These are phyloP conservation scores for Tachuris rubrigastra DNA, from an alignment of 2,113 vertebrate genomes.

Conservation along the genomic window DNA sequence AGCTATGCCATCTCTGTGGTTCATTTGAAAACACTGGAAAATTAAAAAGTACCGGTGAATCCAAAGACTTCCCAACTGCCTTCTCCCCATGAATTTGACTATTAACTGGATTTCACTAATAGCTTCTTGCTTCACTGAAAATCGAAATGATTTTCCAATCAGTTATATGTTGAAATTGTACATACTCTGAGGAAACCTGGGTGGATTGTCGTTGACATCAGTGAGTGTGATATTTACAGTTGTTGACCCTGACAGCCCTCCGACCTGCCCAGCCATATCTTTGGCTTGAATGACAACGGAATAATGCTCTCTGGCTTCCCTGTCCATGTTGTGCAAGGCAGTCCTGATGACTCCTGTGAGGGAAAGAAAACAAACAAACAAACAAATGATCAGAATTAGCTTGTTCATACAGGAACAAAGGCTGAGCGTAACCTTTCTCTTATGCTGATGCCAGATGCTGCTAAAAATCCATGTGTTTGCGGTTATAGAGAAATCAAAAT, in stretches of 20 bases:
- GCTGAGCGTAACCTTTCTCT: background rate
- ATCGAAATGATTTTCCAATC: background rate
- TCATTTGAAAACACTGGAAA: background rate
- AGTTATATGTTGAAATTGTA: conserved; percentile 50
- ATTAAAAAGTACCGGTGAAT: background rate
- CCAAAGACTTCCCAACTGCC: background rate
- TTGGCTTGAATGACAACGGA: conserved; percentile 98
- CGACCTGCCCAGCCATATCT: conserved; percentile 98
- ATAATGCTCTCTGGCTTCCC: conserved; percentile 96
- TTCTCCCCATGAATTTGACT: background rate
- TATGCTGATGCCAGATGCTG: background rate
- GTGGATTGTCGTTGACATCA: conserved; percentile 97
- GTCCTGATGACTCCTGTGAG: conserved; percentile 93
- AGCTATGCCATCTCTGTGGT: background rate
- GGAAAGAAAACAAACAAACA: background rate
- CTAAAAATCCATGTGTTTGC: background rate
- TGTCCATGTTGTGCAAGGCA: conserved; percentile 94
- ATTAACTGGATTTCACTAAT: background rate
- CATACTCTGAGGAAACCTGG: conserved; percentile 93
- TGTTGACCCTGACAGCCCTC: conserved; percentile 94
- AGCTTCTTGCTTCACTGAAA: background rate
- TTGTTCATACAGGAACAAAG: background rate
- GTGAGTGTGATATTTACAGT: conserved; percentile 96
- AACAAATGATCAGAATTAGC: background rate
- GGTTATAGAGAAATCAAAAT: background rate